These are phyloP conservation scores for Hormaphis cornu DNA, from an alignment of 1,140 invertebrate species.

Conservation along the genomic window DNA sequence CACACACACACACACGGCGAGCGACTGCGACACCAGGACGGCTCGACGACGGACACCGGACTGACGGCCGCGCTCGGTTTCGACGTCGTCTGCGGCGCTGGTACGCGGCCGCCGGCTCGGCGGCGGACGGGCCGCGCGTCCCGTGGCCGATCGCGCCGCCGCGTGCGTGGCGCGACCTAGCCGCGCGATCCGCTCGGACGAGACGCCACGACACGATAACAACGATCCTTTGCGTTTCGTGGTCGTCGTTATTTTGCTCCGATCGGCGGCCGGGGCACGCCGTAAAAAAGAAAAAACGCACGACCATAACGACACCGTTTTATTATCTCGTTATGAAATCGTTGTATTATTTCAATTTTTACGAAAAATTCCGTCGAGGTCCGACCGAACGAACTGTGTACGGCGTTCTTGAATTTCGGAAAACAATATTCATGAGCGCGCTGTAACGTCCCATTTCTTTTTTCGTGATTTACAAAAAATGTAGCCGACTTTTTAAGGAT, in stretches of 20 bases:
- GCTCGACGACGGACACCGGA: slow-evolving; percentile 15
- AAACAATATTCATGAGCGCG: too few relatives aligned
- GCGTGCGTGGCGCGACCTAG: background rate
- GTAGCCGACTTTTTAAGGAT: too few relatives aligned
- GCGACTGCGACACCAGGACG: background rate
- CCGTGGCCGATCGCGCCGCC: background rate
- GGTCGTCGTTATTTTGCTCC: background rate
- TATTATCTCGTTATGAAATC: too few relatives aligned
- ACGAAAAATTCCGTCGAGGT: too few relatives aligned
- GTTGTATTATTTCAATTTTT: too few relatives aligned
- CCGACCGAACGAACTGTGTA: too few relatives aligned
- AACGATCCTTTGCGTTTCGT: background rate
- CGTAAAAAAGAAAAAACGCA: too few relatives aligned
- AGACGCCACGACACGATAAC: background rate
- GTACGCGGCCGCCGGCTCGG: background rate
- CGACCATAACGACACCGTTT: too few relatives aligned
- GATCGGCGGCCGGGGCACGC: too few relatives aligned
- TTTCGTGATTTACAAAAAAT: too few relatives aligned
- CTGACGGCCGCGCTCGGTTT: background rate
- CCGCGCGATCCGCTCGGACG: background rate
- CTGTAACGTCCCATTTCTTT: too few relatives aligned
- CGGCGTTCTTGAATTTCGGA: too few relatives aligned
- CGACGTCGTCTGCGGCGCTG: background rate
- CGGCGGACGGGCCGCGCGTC: background rate
- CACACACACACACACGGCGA: background rate